phyloP scores from a whole-genome alignment of 1,140 invertebrate species.

The Bombyx mandarina region DNA sequence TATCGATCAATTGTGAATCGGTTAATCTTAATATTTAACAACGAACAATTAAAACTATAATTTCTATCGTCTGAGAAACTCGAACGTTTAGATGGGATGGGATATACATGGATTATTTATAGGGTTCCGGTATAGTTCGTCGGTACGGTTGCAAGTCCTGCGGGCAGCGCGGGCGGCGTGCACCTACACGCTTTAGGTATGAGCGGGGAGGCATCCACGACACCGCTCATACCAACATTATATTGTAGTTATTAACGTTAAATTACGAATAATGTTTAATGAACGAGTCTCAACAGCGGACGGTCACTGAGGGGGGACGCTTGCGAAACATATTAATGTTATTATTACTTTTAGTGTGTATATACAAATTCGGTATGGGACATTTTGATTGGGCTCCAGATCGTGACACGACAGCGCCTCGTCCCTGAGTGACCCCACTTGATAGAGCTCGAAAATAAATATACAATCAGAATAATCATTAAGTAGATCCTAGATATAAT shows the following conservation, averaged over 20 bases:
- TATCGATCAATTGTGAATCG: too few relatives aligned
- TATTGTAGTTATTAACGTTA: slow-evolving; percentile 66
- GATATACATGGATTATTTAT: too few relatives aligned
- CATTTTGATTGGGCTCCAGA: background rate
- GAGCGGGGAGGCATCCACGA: slow-evolving; percentile 67
- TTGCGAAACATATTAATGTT: too few relatives aligned
- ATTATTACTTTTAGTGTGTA: too few relatives aligned
- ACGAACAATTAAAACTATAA: too few relatives aligned
- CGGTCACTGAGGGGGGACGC: slow-evolving; percentile 6
- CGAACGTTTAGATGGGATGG: too few relatives aligned
- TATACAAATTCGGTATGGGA: too few relatives aligned
- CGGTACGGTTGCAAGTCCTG: slow-evolving; percentile 17
- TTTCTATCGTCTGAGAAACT: too few relatives aligned
- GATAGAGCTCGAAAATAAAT: slow-evolving; percentile 29
- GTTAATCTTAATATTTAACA: too few relatives aligned
- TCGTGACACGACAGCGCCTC: slow-evolving; percentile 1
- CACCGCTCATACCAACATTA: slow-evolving; percentile 69
- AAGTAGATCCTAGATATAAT: slow-evolving; percentile 56
- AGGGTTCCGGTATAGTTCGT: too few relatives aligned
- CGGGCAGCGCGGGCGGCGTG: slow-evolving; percentile 49
- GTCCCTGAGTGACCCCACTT: slow-evolving; percentile 15
- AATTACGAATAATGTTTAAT: slow-evolving; percentile 53
- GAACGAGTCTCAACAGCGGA: slow-evolving; percentile 17
- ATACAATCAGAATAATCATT: slow-evolving; percentile 59
- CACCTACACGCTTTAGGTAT: slow-evolving; percentile 71